Percentiles rank a stretch among this genome's conserved stretches.
These are phyloP conservation scores for Idaea biselata DNA, from an alignment of 2,888 invertebrate species.

Conservation along the genomic window DNA sequence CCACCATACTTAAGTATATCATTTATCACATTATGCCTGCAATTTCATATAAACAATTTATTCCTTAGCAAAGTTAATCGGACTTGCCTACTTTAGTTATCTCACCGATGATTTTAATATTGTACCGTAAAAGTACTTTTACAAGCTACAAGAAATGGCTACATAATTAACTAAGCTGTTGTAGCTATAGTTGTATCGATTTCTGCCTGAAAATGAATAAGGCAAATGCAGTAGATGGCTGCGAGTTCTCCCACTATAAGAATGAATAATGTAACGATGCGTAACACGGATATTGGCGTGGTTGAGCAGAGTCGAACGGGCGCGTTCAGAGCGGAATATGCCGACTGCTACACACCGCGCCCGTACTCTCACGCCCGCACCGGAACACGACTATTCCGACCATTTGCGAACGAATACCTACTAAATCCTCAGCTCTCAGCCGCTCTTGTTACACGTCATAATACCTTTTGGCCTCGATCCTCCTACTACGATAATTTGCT, in stretches of 20 bases:
- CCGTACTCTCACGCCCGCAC: slow-evolving; percentile 23
- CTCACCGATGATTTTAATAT: too few relatives aligned
- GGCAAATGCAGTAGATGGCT: not conserved
- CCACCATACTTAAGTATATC: too few relatives aligned
- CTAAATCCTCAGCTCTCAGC: slow-evolving; percentile 48
- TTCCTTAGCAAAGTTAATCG: too few relatives aligned
- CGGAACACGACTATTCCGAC: slow-evolving; percentile 60
- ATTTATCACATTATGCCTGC: too few relatives aligned
- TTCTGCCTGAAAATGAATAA: not conserved
- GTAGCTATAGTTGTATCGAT: too few relatives aligned
- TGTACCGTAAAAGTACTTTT: too few relatives aligned
- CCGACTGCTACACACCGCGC: slow-evolving; percentile 14
- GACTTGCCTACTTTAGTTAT: too few relatives aligned
- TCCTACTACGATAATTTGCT: not conserved
- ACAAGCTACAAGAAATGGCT: too few relatives aligned
- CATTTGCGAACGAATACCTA: slow-evolving; percentile 52
- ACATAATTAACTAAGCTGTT: too few relatives aligned
- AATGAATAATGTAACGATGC: slow-evolving; percentile 21
- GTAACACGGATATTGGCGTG: slow-evolving; percentile 22
- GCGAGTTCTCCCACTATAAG: not conserved
- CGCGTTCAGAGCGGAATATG: slow-evolving; percentile 18
- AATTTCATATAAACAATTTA: too few relatives aligned
- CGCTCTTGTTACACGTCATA: slow-evolving; percentile 27
- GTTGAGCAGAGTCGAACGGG: slow-evolving; percentile 10
- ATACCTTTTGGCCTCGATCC: slow-evolving; percentile 2